Evolutionary conservation across 1,140 invertebrate genomes (phyloP).

Genomic region (Drosophila pseudoananassae): DNA sequence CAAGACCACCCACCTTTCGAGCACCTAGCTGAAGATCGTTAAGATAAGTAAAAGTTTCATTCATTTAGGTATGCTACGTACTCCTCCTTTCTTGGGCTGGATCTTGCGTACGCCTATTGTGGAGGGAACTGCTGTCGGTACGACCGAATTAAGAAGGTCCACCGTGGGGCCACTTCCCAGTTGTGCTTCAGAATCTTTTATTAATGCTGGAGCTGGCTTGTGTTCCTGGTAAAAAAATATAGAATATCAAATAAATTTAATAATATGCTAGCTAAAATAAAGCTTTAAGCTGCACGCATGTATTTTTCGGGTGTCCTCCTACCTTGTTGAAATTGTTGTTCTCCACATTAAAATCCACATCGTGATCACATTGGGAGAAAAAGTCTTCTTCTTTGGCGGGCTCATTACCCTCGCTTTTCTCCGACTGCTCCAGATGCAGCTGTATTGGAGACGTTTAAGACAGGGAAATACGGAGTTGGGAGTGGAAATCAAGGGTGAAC

Average conservation of each 20-base stretch:
- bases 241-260: not conserved
- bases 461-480: not conserved
- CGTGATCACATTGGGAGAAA: constrained; percentile 89
- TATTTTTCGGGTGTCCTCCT: constrained; percentile 12
- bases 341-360: constrained; percentile 60
- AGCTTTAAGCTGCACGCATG: constrained; percentile 34
- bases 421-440: constrained; percentile 87
- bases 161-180: constrained; percentile 81
- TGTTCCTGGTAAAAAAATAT: constrained; percentile 51
- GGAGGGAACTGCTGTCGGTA: constrained; percentile 47
- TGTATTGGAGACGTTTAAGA: constrained; percentile 64
- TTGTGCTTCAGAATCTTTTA: constrained; percentile 35
- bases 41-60: not conserved
- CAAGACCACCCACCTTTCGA: constrained; percentile 93
- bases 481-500: not conserved
- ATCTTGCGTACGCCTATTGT: constrained; percentile 89
- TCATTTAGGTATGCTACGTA: constrained; percentile 80
- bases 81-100: constrained; percentile 87
- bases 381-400: constrained; percentile 90
- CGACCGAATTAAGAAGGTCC: constrained; percentile 77
- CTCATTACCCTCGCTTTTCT: constrained; percentile 82
- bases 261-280: not conserved
- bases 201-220: constrained; percentile 43
- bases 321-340: constrained; percentile 68
- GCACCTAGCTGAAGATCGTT: constrained; percentile 87